Conservation (phyloP, 1,140 invertebrate species). For the Rhopalosiphum padi region DNA sequence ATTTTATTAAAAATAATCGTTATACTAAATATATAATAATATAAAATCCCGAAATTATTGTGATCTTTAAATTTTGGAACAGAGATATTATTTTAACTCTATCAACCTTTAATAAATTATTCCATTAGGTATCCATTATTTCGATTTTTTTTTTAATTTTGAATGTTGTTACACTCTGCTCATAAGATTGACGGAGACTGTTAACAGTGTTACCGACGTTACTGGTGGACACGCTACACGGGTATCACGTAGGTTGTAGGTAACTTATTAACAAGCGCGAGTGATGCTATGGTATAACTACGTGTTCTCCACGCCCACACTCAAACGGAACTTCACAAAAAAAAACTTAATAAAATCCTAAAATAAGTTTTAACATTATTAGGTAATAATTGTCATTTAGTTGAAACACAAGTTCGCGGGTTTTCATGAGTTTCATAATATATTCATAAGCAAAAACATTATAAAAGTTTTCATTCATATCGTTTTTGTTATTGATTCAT, state of each 20-base stretch:
- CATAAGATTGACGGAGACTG: neutral
- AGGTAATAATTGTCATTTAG: neutral
- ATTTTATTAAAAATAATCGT: neutral
- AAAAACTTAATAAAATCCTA: neutral
- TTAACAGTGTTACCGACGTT: neutral
- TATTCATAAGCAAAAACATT: neutral
- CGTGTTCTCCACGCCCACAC: no score
- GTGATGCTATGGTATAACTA: no score
- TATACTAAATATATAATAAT: neutral
- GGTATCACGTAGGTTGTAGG: neutral
- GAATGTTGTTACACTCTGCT: neutral
- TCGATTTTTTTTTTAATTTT: neutral
- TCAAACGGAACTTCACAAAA: neutral
- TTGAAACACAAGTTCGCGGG: neutral
- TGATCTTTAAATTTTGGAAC: neutral
- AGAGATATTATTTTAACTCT: neutral
- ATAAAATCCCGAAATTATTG: neutral
- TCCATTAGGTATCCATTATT: no score
- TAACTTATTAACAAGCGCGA: neutral
- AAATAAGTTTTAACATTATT: neutral
- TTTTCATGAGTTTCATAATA: no score
- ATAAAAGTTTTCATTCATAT: neutral
- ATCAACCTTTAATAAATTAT: neutral
- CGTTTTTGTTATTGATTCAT: neutral
- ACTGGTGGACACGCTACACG: neutral